Evolutionary conservation across 1,140 invertebrate species (phyloP), one percentile per base, ranked within the genome.

Genomic region (Calosoma granatense): DNA sequence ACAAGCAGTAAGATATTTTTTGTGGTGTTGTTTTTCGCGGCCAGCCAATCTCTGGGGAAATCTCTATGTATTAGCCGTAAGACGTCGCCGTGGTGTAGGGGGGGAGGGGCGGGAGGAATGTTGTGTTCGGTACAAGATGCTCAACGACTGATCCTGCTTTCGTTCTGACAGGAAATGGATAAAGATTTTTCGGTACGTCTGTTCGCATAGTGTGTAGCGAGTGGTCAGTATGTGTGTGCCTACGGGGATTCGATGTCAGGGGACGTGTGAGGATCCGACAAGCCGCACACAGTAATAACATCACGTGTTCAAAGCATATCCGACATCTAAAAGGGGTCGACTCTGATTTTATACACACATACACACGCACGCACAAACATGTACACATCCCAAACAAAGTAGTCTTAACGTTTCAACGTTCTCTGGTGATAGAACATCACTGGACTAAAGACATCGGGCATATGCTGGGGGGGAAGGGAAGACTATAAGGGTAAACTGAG

Each of bases 1-100:
- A 4, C 26, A 14, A 6, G 26, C 14, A 6, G 26, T 14, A 14
- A 30, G 26, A 30, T 30, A 57, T 57, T 57, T 57, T 57, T 57
- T 57, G 56, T 52, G 26, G 56, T 53, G 56, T 51, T 57, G 47
- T 57, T 57, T 57, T 57, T 57, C 56, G 56, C 56, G 47, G 47
- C 21, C 39, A 22, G 47, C 22, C 56, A 22, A 53, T 57, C 56
- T 41, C 56, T 20, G 36, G 56, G 56, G 56, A 57, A 57, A 57
- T 57, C 56, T 57, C 23, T 21, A 57, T 57, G 56, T 57, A 57
- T 57, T 57, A 57, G 56, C 26, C 6, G 26, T 14, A 30, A 6
- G 6, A 30, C 6, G 26, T 14, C 26, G 26, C n/a, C n/a, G n/a
- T n/a, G n/a, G n/a, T n/a, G n/a, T n/a, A n/a, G n/a, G n/a, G n/a